These are phyloP conservation scores for Penaeus japonicus DNA, from an alignment of 1,140 invertebrate species.

Conservation along the genomic window DNA sequence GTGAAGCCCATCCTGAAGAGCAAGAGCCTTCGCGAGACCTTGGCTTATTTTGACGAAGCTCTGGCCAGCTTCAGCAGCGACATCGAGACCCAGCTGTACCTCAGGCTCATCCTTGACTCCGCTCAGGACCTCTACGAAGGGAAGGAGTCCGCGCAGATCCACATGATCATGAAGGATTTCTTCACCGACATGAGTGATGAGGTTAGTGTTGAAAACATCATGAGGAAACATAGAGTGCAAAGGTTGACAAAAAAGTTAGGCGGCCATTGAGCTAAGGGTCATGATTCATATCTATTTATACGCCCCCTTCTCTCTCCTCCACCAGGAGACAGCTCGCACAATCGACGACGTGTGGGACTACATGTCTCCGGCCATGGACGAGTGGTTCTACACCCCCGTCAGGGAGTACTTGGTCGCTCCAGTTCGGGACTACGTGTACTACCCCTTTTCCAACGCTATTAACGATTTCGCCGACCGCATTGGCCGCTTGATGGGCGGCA, in stretches of 20 bases:
- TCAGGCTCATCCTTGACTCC: conserved; percentile 33
- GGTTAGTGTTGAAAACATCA: background rate
- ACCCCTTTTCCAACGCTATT: conserved; percentile 22
- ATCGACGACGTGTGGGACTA: conserved; percentile 24
- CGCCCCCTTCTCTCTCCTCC: background rate
- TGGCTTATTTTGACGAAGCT: conserved; percentile 15
- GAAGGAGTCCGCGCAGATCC: conserved; percentile 30
- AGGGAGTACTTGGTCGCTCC: conserved; percentile 14
- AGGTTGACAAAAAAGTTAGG: background rate
- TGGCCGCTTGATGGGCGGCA: conserved; percentile 7
- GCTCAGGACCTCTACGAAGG: conserved; percentile 40
- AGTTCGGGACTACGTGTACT: conserved; percentile 7
- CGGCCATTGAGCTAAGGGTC: too few species aligned
- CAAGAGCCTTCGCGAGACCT: conserved; percentile 7
- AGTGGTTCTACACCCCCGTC: conserved; percentile 14
- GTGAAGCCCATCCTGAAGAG: conserved; percentile 42
- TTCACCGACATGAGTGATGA: conserved; percentile 39
- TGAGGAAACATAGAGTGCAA: too few species aligned
- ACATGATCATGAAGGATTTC: conserved; percentile 26
- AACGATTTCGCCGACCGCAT: conserved; percentile 26
- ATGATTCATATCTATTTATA: background rate
- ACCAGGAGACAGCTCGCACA: conserved; percentile 35
- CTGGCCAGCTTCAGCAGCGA: background rate
- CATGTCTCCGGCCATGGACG: background rate
- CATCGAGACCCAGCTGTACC: conserved; percentile 32